phyloP scores from a whole-genome alignment of 1,140 invertebrate genomes.

The Leptinotarsa undecemlineata region DNA sequence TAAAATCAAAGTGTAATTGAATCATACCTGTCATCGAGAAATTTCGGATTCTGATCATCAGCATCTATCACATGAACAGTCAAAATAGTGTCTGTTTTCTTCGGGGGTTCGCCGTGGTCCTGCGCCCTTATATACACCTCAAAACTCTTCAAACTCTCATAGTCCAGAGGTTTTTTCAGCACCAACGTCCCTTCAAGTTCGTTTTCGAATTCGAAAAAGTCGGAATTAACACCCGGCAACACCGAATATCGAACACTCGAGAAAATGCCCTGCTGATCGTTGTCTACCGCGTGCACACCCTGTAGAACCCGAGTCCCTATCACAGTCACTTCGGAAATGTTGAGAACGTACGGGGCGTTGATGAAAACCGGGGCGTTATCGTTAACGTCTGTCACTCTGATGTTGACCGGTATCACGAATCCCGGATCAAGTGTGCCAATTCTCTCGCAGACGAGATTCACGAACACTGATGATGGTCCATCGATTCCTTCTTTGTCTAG shows the following conservation, averaged over 20 bases:
- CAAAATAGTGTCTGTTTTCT: slow-evolving; percentile 73
- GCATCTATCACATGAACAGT: slow-evolving; percentile 83
- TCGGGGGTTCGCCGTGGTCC: slow-evolving; percentile 83
- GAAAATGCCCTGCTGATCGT: slow-evolving; percentile 86
- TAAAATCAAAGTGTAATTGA: not conserved
- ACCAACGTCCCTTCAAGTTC: slow-evolving; percentile 85
- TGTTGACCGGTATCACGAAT: slow-evolving; percentile 86
- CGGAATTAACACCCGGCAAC: slow-evolving; percentile 74
- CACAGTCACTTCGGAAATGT: slow-evolving; percentile 85
- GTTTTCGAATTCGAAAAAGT: slow-evolving; percentile 81
- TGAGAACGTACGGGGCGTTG: slow-evolving; percentile 79
- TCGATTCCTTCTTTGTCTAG: slow-evolving; percentile 78
- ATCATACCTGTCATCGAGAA: slow-evolving; percentile 26
- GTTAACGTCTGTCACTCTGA: slow-evolving; percentile 90
- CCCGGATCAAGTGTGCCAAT: slow-evolving; percentile 79
- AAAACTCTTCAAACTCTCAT: slow-evolving; percentile 79
- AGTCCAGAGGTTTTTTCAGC: slow-evolving; percentile 80
- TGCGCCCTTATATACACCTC: slow-evolving; percentile 79
- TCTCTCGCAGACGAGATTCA: slow-evolving; percentile 82
- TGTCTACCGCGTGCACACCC: slow-evolving; percentile 77
- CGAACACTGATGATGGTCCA: slow-evolving; percentile 81
- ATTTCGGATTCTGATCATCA: slow-evolving; percentile 87
- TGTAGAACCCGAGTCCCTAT: slow-evolving; percentile 78
- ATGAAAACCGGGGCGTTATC: slow-evolving; percentile 86
- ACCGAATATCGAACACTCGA: slow-evolving; percentile 87